Conservation (phyloP, 2,888 invertebrate genomes). For the Pristionchus entomophagus region DNA sequence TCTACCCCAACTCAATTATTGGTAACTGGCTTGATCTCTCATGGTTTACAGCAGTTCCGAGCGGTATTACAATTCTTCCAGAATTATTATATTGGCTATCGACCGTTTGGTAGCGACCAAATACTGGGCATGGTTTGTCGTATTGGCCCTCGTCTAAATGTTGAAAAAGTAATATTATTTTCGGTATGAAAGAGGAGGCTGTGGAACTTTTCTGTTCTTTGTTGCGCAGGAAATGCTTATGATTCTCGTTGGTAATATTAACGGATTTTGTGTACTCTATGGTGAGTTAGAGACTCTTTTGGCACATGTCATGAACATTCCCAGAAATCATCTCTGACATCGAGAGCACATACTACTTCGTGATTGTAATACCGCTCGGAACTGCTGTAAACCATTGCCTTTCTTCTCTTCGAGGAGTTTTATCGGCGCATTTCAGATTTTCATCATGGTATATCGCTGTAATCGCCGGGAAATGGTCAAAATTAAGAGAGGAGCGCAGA, state of each 20-base stretch:
- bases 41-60: too few relatives aligned
- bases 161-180: not conserved
- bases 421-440: not conserved
- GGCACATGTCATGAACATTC: too few relatives aligned
- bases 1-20: too few relatives aligned
- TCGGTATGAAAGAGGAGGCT: not conserved
- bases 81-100: not conserved
- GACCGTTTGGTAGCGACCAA: not conserved
- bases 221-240: not conserved
- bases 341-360: not conserved
- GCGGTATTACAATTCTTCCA: too few relatives aligned
- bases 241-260: not conserved
- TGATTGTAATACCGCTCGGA: not conserved
- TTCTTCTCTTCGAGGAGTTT: too few relatives aligned
- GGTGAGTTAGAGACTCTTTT: not conserved
- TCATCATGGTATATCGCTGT: not conserved
- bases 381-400: not conserved
- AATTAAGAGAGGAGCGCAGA: not conserved
- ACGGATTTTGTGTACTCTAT: not conserved
- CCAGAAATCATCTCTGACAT: not conserved
- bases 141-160: not conserved
- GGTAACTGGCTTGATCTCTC: too few relatives aligned
- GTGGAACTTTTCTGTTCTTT: not conserved
- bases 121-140: not conserved
- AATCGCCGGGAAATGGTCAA: not conserved